Evolutionary conservation across 2,888 invertebrate genomes (phyloP).

Genomic region (Melanophora roralis): DNA sequence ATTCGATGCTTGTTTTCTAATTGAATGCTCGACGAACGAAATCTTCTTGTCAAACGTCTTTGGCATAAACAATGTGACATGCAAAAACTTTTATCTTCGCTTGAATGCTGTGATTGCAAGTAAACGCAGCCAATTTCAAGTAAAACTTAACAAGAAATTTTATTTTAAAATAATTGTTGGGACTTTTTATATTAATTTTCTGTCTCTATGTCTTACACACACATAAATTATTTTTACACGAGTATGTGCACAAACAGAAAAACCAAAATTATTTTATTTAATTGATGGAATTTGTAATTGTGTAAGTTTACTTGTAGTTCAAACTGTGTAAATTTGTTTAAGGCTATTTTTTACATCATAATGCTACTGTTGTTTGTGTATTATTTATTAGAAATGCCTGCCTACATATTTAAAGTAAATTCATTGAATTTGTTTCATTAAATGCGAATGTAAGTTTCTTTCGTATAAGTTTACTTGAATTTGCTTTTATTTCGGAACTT

Average conservation of each 20-base stretch:
- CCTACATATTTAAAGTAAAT: background rate
- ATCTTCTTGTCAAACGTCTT: slow-evolving; percentile 50
- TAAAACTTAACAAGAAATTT: too few species aligned
- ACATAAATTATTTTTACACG: too few species aligned
- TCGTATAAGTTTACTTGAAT: too few species aligned
- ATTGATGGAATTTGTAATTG: slow-evolving; percentile 11
- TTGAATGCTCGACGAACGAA: slow-evolving; percentile 29
- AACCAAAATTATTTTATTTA: background rate
- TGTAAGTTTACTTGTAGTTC: background rate
- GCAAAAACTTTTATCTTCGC: slow-evolving; percentile 18
- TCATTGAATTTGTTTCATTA: too few species aligned
- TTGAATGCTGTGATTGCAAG: background rate
- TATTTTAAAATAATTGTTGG: background rate
- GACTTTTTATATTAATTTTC: background rate
- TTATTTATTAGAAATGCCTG: background rate
- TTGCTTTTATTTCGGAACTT: too few species aligned
- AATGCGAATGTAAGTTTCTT: too few species aligned
- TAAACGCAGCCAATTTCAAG: slow-evolving; percentile 17
- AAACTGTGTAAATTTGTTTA: background rate
- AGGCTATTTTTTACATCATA: too few species aligned
- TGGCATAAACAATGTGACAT: slow-evolving; percentile 43
- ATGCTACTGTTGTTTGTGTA: background rate
- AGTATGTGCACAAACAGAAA: background rate
- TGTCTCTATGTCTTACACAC: background rate
- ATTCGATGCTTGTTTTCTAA: slow-evolving; percentile 40